Evolutionary conservation across 2,888 invertebrate genomes (phyloP).

Genomic region (Polietes domitor): DNA sequence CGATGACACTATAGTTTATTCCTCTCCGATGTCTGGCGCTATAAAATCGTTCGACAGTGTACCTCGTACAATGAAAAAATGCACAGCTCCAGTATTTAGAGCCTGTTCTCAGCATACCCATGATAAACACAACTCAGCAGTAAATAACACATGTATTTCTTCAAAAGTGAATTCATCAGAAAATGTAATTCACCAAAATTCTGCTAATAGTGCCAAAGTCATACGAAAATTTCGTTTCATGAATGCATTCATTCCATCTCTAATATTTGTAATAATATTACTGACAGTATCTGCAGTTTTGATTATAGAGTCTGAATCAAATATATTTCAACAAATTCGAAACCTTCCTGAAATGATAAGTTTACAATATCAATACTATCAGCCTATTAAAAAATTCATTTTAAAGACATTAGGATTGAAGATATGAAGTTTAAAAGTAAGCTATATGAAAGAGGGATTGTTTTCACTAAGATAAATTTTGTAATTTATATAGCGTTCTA

Average conservation of each 20-base stretch:
- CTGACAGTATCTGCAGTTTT: constrained; percentile 86
- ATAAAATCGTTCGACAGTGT: constrained; percentile 58
- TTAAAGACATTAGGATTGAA: constrained; percentile 74
- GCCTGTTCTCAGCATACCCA: not conserved
- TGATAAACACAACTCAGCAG: not conserved
- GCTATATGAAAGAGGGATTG: too few species aligned
- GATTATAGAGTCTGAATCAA: constrained; percentile 90
- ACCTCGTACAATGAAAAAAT: constrained; percentile 5
- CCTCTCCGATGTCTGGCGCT: constrained; percentile 89
- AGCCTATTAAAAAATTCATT: constrained; percentile 87
- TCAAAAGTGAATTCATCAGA: not conserved
- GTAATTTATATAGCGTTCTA: too few species aligned
- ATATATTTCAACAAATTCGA: constrained; percentile 85
- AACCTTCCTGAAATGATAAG: constrained; percentile 90
- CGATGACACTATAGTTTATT: constrained; percentile 88
- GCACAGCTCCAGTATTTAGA: not conserved
- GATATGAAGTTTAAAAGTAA: too few species aligned
- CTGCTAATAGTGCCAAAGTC: constrained; percentile 77
- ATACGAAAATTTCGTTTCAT: constrained; percentile 84
- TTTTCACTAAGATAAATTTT: too few species aligned
- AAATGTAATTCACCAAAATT: constrained; percentile 69
- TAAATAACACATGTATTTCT: not conserved
- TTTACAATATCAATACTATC: constrained; percentile 90
- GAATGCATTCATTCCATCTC: constrained; percentile 89
- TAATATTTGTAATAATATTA: constrained; percentile 87